A percentile compares a stretch with the other conserved stretches of the same genome.
These are phyloP conservation scores for Carcina quercana DNA, from an alignment of 2,888 invertebrate species.

Conservation along the genomic window DNA sequence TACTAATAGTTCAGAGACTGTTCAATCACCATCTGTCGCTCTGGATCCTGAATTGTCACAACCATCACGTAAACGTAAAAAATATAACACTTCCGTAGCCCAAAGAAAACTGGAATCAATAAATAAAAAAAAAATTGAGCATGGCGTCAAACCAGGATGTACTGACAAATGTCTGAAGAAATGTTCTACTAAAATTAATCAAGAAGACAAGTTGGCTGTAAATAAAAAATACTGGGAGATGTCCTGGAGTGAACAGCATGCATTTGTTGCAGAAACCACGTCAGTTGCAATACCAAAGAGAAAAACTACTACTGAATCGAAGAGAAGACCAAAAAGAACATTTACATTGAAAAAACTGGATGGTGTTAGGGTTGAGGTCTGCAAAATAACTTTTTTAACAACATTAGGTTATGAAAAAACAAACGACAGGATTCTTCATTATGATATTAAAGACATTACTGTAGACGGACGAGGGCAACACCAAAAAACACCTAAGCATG, in stretches of 20 bases:
- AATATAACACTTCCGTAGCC: no score
- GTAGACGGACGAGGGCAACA: constrained; percentile 13
- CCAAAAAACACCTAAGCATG: constrained; percentile 13
- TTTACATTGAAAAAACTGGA: constrained; percentile 14
- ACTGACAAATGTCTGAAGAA: constrained; percentile 1
- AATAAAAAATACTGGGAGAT: constrained; percentile 9
- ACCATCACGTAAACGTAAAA: no score
- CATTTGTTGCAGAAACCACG: constrained; percentile 13
- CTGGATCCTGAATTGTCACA: no score
- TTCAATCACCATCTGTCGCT: no score
- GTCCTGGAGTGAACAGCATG: constrained; percentile 13
- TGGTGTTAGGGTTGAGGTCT: constrained; percentile 8
- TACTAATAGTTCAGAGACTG: no score
- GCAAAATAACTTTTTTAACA: constrained; percentile 15
- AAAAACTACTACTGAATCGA: constrained; percentile 12
- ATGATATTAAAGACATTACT: constrained; percentile 1
- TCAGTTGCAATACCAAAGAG: constrained; percentile 15
- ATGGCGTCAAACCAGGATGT: constrained; percentile 1
- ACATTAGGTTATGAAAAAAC: constrained; percentile 13
- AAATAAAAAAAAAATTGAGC: no score
- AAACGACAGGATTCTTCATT: constrained; percentile 15
- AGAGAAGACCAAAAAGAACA: constrained; percentile 14
- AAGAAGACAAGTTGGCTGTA: constrained; percentile 3
- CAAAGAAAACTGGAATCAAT: background rate
- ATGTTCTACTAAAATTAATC: background rate